Evolutionary conservation across 2,888 invertebrate species (phyloP), one percentile per base, ranked within the genome.

Genomic region (Diaprepes abbreviatus): DNA sequence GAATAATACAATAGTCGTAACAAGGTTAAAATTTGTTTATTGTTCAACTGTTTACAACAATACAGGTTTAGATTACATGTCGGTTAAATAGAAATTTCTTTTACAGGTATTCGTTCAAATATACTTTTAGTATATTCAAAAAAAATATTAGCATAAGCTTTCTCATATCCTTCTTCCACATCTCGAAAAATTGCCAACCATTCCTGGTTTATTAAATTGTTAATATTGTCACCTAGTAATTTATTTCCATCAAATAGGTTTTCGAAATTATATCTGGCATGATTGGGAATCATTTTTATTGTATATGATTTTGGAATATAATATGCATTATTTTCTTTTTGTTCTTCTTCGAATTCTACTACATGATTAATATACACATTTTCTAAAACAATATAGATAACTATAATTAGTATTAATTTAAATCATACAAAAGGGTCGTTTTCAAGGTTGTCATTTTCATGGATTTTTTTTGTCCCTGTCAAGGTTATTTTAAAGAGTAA

Each of bases 171-270:
- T 4, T 60, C 36, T 40, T 58, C 69, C 10, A 77, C 67, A 58
- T 78, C 76, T 14, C 62, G 58, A 19, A 66, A 77, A 3, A 79
- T 52, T 1, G 58, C 66, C 3, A 55, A 31, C 76, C 78, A 78
- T 58, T 78, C 77, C 0, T 79, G 75, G 48, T 79, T 79, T 0
- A 77, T 45, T 0, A 76, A 58, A 9, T 68, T 71, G 24, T 72
- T 71, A 35, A 78, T 72, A 17, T 70, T 72, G n/a, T 74, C 74
- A 0, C 72, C 70, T 4, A 78, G 59, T 38, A 66, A 36, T 52
- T 76, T 70, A 38, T 78, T 71, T 10, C 78, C 78, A 57, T 75
- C 58, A 35, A 78, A 78, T 7, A 78, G 55, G 63, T 78, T 77
- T 7, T 75, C 73, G 45, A 76, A 76, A 19, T 71, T 36, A 33